Percentiles rank a stretch among this genome's conserved stretches.
These are phyloP conservation scores for Gryllus longicercus DNA, from an alignment of 2,888 invertebrate species.

Conservation along the genomic window DNA sequence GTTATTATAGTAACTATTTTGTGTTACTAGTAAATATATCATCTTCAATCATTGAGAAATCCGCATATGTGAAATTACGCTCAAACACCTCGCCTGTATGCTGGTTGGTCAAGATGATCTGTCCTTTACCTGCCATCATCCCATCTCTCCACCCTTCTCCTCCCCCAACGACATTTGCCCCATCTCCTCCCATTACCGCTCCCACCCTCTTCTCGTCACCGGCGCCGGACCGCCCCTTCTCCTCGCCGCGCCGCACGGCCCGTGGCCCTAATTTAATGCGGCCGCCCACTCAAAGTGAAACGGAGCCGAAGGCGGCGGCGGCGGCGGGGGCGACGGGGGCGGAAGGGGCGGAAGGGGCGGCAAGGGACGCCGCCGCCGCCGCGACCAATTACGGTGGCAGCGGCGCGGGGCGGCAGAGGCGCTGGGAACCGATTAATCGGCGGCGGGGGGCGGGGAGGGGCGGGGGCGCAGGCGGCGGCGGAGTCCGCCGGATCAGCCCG, in stretches of 20 bases:
- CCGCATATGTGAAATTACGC: too few species aligned
- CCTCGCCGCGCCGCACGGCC: not conserved
- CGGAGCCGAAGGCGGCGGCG: conserved; percentile 6
- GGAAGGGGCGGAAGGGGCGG: not conserved
- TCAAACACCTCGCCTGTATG: too few species aligned
- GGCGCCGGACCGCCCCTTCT: too few species aligned
- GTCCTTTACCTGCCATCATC: too few species aligned
- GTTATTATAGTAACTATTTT: too few species aligned
- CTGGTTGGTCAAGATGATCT: too few species aligned
- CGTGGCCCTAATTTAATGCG: not conserved
- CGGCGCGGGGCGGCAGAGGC: not conserved
- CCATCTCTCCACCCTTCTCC: too few species aligned
- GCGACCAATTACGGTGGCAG: not conserved
- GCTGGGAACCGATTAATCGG: conserved; percentile 4
- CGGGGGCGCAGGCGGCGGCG: not conserved
- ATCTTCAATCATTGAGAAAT: too few species aligned
- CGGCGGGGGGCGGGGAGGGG: not conserved
- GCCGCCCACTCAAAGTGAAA: conserved; percentile 8
- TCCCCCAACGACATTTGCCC: too few species aligned
- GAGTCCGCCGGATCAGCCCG: not conserved
- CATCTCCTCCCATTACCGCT: too few species aligned
- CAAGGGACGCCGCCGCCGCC: not conserved
- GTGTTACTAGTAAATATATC: too few species aligned
- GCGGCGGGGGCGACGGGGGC: not conserved
- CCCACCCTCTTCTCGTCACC: too few species aligned